Base-by-base conservation (phyloP, 2,888 invertebrate genomes). In the Antitype chi region DNA sequence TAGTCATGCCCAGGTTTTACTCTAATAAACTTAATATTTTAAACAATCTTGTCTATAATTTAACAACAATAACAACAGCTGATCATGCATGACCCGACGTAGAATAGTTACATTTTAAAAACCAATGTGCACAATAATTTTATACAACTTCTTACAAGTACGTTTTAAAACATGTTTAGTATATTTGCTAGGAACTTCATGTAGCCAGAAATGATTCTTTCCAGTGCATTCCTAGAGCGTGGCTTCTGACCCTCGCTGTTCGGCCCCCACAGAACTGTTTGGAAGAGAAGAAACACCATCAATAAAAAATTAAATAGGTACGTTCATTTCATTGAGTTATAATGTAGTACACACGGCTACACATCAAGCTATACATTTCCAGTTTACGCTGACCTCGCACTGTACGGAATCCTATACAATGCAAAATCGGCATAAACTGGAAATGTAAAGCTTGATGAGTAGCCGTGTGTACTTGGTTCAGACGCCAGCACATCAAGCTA, bases 181-280 rank as follows among this genome's bases (percentile, higher is more conserved):
- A 86, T 25, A n/a, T 81, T 87, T 20, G 60, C 38, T 32, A 86
- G 70, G 73, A 89, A 77, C 9, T 89, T 82, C 15, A 83, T 20
- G 69, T 88, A 88, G 28, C 60, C 76, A 13, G 81, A 73, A 49
- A 85, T 52, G 11, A 85, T 76, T 74, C 76, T 84, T 13, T 86
- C 81, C 72, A 86, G 23, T 49, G 75, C 66, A 23, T 67, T 79
- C 8, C 62, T 78, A 28, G 76, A 57, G 23, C 11, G 67, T 57
- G 76, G 59, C 43, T 74, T 76, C 38, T 64, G 57, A 67, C 0
- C 38, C 4, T 74, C 73, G 38, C n/a, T 70, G 68, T 32, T 59
- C 28, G 81, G 78, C 20, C 70, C 78, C 84, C 78, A 80, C 23
- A 76, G n/a, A 47, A 87, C 87, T 87, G 80, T 82, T 70, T 6